Base-by-base conservation (phyloP, 1,140 invertebrate genomes). In the Apis mellifera region DNA sequence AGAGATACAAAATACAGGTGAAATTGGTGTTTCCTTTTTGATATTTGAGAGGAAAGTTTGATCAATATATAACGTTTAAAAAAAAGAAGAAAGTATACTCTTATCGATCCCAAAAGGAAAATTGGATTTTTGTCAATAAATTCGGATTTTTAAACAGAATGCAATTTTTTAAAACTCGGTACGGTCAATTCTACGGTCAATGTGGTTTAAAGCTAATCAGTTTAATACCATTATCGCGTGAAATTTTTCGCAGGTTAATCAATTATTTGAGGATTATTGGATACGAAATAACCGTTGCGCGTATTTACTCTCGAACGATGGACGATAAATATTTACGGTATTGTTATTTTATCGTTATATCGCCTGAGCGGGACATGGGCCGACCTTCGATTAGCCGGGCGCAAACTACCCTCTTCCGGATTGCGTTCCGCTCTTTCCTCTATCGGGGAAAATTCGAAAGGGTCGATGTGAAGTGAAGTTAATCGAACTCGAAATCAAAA, bases 231-330 rank as follows among this genome's bases (percentile, higher is more conserved):
- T 81, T 81, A 75, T 55, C 32, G 60, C 3, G n/a, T 9, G 42
- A 75, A 55, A 81, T 74, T 66, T 0, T 8, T 23, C 60, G 32
- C 52, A 19, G 50, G 48, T 73, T 74, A 80, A 80, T 80, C 71
- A 50, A 81, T n/a, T 81, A 81, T 74, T 74, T 66, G 55, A 42
- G 52, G 71, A 81, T 81, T 81, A 81, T 73, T 57, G 60, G 52
- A 74, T 65, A 75, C 21, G 62, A 74, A 74, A 80, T 52, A 50
- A 9, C 5, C 32, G 2, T 50, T 21, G 21, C 52, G 12, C n/a
- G 23, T 64, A 60, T 74, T 73, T 74, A 55, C 26, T 55, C 12
- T 15, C 17, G 17, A 2, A 11, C 54, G 50, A 26, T 21, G 15
- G 52, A 50, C 71, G 62, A 81, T 81, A 66, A 81, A 81, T 74